Evolutionary conservation across 1,140 invertebrate species (phyloP), one percentile per base, ranked within the genome.

Genomic region (Saccostrea glomerata): DNA sequence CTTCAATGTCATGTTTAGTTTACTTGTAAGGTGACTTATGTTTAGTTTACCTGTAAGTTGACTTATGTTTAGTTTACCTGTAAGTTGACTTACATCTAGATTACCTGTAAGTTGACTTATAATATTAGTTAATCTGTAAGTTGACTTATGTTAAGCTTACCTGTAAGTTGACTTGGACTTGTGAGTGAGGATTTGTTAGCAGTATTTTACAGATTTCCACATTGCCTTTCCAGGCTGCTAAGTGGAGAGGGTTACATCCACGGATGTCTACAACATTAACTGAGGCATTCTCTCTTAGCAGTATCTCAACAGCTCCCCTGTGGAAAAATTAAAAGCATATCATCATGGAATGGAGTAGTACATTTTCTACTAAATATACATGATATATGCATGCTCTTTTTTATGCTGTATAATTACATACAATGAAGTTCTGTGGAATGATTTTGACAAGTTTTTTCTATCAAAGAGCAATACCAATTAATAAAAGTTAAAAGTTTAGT

Each of bases 201-300:
- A 98, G 96, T 90, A 98, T 94, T 91, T 96, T 95, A 73, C 98
- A 97, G 92, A 98, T 97, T 90, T 98, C 97, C 70, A 97, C 96
- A 93, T 98, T 97, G 13, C 98, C 98, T 20, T 97, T 97, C 98
- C 98, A 98, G 87, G 98, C 97, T 70, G 98, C 97, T 93, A 98
- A 95, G 95, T 98, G 98, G 70, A 98, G 95, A 13, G 98, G 97
- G 5, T 97, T 97, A 73, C 97, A 98, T 20, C 98, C 98, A 93
- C 97, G 97, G 73, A 96, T 96, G 93, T 98, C 98, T 58, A 97
- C 96, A 58, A 98, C 96, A 94, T 98, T 98, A 54, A 98, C 97
- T 2, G 97, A 98, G 3, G 98, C 98, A 93, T 99, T 98, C 93
- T 98, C 97, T 82, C 97, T 96, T 85, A 99, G 95, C 82, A 99